phyloP scores from a whole-genome alignment of 2,888 invertebrate genomes.

The Acanthococcus lagerstroemiae region DNA sequence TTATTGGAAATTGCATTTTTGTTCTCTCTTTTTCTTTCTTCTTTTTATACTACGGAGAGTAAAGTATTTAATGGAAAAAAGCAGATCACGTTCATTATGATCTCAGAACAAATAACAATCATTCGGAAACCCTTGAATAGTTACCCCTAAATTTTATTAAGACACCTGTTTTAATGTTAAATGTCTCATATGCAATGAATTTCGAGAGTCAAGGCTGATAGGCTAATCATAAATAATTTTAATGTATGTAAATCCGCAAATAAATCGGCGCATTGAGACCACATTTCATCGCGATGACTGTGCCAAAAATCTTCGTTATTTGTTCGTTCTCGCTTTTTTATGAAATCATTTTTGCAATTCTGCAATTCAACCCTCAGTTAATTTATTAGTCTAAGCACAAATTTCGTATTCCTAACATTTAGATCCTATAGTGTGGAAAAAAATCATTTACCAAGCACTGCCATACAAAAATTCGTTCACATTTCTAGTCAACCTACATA shows the following conservation, averaged over 20 bases:
- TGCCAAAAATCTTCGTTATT: not conserved
- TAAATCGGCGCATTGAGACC: not conserved
- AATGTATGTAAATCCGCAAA: not conserved
- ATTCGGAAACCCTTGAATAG: constrained; percentile 1
- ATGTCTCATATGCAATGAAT: constrained; percentile 8
- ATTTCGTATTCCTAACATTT: no score
- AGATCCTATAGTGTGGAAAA: no score
- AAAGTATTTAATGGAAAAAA: not conserved
- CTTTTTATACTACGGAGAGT: not conserved
- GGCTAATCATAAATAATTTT: constrained; percentile 7
- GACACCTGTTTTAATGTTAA: constrained; percentile 6
- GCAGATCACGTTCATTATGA: constrained; percentile 5
- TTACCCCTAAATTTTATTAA: constrained; percentile 12
- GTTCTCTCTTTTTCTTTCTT: not conserved
- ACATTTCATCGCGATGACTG: not conserved
- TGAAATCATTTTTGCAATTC: no score
- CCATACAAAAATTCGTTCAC: not conserved
- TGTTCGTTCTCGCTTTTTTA: no score
- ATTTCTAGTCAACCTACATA: constrained; percentile 7
- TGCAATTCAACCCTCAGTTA: no score
- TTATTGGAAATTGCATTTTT: constrained; percentile 1
- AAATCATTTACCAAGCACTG: no score
- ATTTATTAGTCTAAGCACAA: no score
- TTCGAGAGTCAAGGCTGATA: constrained; percentile 30
- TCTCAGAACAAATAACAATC: not conserved